phyloP scores from a whole-genome alignment of 2,113 vertebrate genomes.

The Oceanites oceanicus region DNA sequence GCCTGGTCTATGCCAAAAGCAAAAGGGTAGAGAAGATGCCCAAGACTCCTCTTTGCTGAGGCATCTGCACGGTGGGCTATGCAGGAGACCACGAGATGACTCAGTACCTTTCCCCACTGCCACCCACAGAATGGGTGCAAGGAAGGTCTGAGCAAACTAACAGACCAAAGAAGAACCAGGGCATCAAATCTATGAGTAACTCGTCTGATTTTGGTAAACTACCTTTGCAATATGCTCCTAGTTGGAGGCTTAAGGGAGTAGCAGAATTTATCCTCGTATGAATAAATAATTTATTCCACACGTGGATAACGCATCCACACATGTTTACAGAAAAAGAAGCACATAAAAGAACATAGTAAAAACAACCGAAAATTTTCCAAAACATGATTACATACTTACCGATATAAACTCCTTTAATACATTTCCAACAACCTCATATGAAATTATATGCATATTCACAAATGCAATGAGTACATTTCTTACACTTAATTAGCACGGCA shows the following conservation, averaged over 20 bases:
- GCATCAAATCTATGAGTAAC: not conserved
- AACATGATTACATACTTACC: not conserved
- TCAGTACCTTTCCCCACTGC: not conserved
- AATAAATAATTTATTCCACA: not conserved
- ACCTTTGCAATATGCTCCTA: not conserved
- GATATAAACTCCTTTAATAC: not conserved
- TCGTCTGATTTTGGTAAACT: not conserved
- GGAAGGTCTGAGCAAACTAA: not conserved
- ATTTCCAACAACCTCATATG: not conserved
- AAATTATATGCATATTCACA: conserved; percentile 17
- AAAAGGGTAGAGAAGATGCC: not conserved
- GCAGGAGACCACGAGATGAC: not conserved
- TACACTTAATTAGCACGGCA: not conserved
- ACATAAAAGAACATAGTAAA: not conserved
- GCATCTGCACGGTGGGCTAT: rapidly evolving
- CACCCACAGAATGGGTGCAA: rapidly evolving
- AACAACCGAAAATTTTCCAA: not conserved
- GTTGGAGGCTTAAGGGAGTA: not conserved
- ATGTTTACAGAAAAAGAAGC: not conserved
- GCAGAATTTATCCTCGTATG: not conserved
- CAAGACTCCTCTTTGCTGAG: not conserved
- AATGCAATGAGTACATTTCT: not conserved
- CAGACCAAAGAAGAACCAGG: not conserved
- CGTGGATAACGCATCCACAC: not conserved
- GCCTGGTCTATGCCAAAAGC: not conserved